Conservation (phyloP, 1,140 invertebrate genomes). For the Megathymus violae region DNA sequence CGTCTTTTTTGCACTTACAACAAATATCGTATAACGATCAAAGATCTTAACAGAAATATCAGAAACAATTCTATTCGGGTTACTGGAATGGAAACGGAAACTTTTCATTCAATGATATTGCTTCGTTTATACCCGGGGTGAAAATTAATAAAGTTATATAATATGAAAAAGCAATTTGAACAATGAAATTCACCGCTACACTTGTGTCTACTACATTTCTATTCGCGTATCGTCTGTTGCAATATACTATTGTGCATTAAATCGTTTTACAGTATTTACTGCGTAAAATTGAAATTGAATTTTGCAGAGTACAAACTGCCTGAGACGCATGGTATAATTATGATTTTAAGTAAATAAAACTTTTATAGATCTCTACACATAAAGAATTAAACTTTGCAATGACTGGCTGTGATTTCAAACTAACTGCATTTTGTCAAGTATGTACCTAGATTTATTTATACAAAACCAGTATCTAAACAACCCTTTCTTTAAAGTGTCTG, state of each 20-base stretch:
- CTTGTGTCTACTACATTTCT: constrained; percentile 1
- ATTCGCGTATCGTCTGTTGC: constrained; percentile 2
- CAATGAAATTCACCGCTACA: neutral
- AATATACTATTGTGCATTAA: constrained; percentile 3
- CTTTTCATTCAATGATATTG: constrained; percentile 8
- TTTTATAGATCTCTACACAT: too few species aligned
- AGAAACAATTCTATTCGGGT: constrained; percentile 1
- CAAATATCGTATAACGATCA: neutral
- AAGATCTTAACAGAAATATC: constrained; percentile 8
- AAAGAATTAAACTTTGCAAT: too few species aligned
- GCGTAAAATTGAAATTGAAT: constrained; percentile 8
- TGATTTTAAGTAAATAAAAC: neutral
- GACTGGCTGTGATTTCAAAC: too few species aligned
- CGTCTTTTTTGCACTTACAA: constrained; percentile 2
- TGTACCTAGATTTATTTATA: too few species aligned
- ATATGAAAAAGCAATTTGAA: constrained; percentile 23
- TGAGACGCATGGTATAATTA: neutral
- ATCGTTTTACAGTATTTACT: constrained; percentile 4
- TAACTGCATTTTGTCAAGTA: too few species aligned
- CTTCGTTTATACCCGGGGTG: neutral
- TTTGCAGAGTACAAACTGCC: neutral
- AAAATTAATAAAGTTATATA: constrained; percentile 25
- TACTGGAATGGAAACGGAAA: constrained; percentile 3
- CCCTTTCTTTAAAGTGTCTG: too few species aligned
- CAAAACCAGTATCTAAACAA: too few species aligned